A percentile compares a stretch with the other conserved stretches of the same genome.
Evolutionary conservation across 2,113 vertebrate genomes (phyloP).

Genomic region (Pampusana beccarii): DNA sequence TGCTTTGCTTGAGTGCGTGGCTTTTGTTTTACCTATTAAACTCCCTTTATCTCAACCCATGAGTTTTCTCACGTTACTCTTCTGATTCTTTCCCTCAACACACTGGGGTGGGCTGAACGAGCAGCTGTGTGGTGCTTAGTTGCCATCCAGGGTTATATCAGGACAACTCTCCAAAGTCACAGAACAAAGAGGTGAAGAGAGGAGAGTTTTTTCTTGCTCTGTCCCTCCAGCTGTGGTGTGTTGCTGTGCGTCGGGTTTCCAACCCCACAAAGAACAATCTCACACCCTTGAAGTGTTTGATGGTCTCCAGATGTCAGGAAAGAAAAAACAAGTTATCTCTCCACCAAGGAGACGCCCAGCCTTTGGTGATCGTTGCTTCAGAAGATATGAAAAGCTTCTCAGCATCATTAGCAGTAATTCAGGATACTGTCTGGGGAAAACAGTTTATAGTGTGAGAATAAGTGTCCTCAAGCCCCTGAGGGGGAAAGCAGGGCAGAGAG

Average conservation of each 20-base stretch:
- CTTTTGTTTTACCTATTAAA: too few species aligned
- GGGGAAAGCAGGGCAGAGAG: neutral
- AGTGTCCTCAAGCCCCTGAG: neutral
- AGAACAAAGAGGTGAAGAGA: neutral
- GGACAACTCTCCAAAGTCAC: neutral
- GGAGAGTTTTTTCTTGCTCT: neutral
- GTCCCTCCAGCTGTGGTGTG: neutral
- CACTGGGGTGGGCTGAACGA: too few species aligned
- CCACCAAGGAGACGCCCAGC: neutral
- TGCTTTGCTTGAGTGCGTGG: too few species aligned
- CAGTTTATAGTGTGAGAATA: neutral
- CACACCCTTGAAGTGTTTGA: neutral
- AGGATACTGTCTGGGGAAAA: neutral
- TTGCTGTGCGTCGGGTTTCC: neutral
- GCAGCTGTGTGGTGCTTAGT: too few species aligned
- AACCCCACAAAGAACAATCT: neutral
- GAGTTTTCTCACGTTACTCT: too few species aligned
- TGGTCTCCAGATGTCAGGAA: neutral
- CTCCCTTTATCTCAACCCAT: too few species aligned
- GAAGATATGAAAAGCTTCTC: neutral
- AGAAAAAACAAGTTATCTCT: neutral
- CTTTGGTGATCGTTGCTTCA: neutral
- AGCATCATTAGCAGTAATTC: neutral
- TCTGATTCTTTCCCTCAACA: too few species aligned
- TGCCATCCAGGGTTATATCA: neutral